Evolutionary conservation across 2,113 vertebrate genomes (phyloP), one percentile per base, ranked within the genome.

Genomic region (Catharus minimus): DNA sequence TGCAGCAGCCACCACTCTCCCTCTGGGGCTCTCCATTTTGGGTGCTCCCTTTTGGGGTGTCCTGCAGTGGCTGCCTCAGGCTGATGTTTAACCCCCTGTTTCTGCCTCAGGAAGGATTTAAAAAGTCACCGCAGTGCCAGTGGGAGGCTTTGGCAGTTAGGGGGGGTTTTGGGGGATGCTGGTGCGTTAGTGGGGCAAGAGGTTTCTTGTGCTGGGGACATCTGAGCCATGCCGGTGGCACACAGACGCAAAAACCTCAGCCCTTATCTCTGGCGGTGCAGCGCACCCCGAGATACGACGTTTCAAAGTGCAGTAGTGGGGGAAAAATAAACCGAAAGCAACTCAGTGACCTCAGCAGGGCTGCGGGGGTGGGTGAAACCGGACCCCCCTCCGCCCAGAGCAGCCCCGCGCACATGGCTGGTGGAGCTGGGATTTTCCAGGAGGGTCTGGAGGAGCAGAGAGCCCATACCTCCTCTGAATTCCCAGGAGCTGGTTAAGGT

Each of bases 281-380:
- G 56, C 7, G 32, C 76, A 36, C 64, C 73, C 61, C 4, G 14
- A 92, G 89, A 81, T 93, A 74, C 2, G 3, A 73, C 1, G 46
- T 77, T 86, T 94, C 77, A 89, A 93, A 95, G 92, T 55, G 81
- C 91, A 86, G 11, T 24, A 10, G 52, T 76, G n/a, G 14, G 75
- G 85, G 12, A 80, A 47, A 69, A 52, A 23, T 39, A 83, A 91
- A 89, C 32, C 2, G 30, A 95, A 94, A 92, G 84, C 81, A 84
- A 57, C 87, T 67, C 62, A 0, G 33, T 8, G 36, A 50, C 76
- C 79, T 68, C 3, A 0, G 62, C 7, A 6, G 57, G 57, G 47
- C 53, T 3, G n/a, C 7, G 2, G 60, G 2, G 28, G 65, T 75
- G 65, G 55, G 8, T 5, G 5, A 73, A 66, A 39, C 43, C 1